Evolutionary conservation across 1,140 invertebrate species (phyloP).

Genomic region (Phthorimaea operculella): DNA sequence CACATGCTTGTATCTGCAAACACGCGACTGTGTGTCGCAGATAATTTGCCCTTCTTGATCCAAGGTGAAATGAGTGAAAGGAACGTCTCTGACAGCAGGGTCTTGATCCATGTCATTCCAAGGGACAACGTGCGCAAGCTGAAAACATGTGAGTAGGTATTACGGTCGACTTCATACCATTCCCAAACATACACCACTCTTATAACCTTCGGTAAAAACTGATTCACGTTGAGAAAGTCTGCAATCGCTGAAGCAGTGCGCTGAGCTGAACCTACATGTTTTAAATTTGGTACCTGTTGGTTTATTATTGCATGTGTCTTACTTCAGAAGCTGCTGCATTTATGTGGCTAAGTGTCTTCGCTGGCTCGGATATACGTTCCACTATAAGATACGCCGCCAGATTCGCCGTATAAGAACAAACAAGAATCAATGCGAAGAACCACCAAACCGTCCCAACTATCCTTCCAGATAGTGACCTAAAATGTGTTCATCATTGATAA

Average conservation of each 20-base stretch:
- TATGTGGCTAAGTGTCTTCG: constrained; percentile 94
- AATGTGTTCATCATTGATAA: neutral
- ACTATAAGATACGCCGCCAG: constrained; percentile 96
- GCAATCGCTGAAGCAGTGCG: constrained; percentile 25
- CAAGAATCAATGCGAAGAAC: constrained; percentile 99
- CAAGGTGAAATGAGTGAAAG: constrained; percentile 4
- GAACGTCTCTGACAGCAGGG: constrained; percentile 17
- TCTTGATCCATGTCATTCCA: constrained; percentile 22
- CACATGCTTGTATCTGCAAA: constrained; percentile 90
- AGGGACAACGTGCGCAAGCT: constrained; percentile 8
- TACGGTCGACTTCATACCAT: too few species aligned
- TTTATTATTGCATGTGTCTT: constrained; percentile 62
- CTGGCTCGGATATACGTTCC: constrained; percentile 93
- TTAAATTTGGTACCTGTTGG: constrained; percentile 45
- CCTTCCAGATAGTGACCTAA: constrained; percentile 89
- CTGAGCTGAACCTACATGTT: constrained; percentile 19
- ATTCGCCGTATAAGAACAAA: constrained; percentile 98
- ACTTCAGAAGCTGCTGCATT: constrained; percentile 92
- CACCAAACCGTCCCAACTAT: constrained; percentile 98
- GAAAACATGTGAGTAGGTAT: neutral
- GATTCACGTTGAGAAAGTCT: neutral
- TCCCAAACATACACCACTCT: too few species aligned
- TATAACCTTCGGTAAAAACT: too few species aligned
- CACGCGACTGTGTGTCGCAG: constrained; percentile 96
- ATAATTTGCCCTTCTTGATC: constrained; percentile 38